These are phyloP conservation scores for Telenomus remus DNA, from an alignment of 1,140 invertebrate species.

Conservation along the genomic window DNA sequence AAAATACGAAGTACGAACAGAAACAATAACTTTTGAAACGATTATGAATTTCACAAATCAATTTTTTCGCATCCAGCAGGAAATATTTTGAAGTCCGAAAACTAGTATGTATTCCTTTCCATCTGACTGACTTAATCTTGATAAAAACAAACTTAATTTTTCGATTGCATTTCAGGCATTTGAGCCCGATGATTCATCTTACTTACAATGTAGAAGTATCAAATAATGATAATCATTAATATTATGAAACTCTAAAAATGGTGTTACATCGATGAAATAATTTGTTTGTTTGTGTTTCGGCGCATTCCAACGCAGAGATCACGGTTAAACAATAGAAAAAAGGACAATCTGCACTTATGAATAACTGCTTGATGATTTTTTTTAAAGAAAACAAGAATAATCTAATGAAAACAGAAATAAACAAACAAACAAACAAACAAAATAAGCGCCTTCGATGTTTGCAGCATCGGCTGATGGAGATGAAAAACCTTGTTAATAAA, in stretches of 20 bases:
- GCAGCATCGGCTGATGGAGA: neutral
- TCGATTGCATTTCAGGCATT: no score
- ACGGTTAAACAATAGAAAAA: conserved; percentile 59
- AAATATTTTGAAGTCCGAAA: no score
- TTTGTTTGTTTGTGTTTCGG: conserved; percentile 65
- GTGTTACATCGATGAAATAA: conserved; percentile 67
- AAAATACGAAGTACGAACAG: no score
- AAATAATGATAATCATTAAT: conserved; percentile 67
- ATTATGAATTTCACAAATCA: no score
- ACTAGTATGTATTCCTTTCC: no score
- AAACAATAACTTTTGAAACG: no score
- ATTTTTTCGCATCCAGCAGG: no score
- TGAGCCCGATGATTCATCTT: conserved; percentile 64
- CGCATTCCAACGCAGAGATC: conserved; percentile 64
- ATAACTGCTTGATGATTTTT: neutral
- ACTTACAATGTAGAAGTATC: conserved; percentile 71
- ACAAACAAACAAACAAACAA: no score
- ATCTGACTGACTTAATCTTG: no score
- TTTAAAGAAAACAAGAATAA: neutral
- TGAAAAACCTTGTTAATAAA: neutral
- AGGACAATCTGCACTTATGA: conserved; percentile 47
- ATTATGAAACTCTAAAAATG: conserved; percentile 58
- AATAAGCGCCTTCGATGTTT: no score
- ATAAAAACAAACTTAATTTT: no score
- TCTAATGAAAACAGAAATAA: no score